Percentiles rank a stretch among this genome's conserved stretches.
These are phyloP conservation scores for Marasmarcha lunaedactyla DNA, from an alignment of 2,888 invertebrate species.

Conservation along the genomic window DNA sequence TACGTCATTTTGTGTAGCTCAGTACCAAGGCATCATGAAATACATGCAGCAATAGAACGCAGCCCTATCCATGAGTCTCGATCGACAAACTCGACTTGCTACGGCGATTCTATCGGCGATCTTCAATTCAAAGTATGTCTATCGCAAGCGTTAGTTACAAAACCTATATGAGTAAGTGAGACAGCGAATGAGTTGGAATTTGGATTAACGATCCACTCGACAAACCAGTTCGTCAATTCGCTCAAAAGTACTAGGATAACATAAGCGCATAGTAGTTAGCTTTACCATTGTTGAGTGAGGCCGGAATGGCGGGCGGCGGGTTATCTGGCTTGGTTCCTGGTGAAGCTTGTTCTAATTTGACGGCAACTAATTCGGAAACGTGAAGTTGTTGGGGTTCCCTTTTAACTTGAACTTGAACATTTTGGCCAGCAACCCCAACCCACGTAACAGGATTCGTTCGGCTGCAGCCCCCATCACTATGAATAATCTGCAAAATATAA, in stretches of 20 bases:
- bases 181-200: background rate
- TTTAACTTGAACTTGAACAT: conserved; percentile 72
- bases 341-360: conserved; percentile 76
- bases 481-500: conserved; percentile 34
- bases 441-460: conserved; percentile 78
- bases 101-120: background rate
- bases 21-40: conserved; percentile 6
- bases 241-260: conserved; percentile 18
- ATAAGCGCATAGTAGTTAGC: conserved; percentile 14
- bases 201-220: background rate
- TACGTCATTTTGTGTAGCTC: background rate
- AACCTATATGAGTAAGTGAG: background rate
- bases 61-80: background rate
- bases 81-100: background rate
- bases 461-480: conserved; percentile 74
- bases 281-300: conserved; percentile 56
- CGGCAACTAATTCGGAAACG: conserved; percentile 71
- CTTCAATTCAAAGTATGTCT: background rate
- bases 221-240: conserved; percentile 1
- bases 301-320: conserved; percentile 45
- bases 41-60: background rate
- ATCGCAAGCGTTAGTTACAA: background rate
- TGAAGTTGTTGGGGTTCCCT: conserved; percentile 72
- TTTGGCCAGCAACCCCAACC: conserved; percentile 57
- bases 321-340: conserved; percentile 71